phyloP scores from a whole-genome alignment of 2,888 invertebrate genomes.

The Ectemnius cavifrons region DNA sequence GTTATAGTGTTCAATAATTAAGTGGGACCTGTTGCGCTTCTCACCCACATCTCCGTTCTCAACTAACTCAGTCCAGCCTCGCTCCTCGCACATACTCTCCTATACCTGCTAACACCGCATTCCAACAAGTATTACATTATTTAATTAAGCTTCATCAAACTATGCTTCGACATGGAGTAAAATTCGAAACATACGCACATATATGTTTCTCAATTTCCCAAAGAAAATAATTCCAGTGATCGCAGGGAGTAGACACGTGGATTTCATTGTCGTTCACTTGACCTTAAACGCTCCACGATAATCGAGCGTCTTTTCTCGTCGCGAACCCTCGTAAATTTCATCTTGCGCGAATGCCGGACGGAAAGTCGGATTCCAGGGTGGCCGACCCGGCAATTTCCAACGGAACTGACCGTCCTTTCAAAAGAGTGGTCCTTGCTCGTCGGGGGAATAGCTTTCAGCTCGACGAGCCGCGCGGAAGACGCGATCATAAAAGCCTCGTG shows the following conservation, averaged over 20 bases:
- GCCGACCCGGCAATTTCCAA: constrained; percentile 21
- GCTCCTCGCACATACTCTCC: constrained; percentile 27
- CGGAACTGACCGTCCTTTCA: constrained; percentile 42
- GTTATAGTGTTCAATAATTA: constrained; percentile 76
- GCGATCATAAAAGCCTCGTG: constrained; percentile 3
- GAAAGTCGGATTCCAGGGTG: constrained; percentile 11
- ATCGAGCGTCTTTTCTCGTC: constrained; percentile 31
- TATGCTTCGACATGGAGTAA: too few species aligned
- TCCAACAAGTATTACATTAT: constrained; percentile 4
- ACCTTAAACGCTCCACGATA: constrained; percentile 46
- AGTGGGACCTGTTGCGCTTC: constrained; percentile 77
- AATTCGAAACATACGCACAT: too few species aligned
- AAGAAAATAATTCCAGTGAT: constrained; percentile 35
- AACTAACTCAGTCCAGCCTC: constrained; percentile 58
- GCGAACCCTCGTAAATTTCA: constrained; percentile 17
- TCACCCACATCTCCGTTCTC: constrained; percentile 62
- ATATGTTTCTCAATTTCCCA: constrained; percentile 30
- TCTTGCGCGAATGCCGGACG: constrained; percentile 43
- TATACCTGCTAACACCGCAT: constrained; percentile 8
- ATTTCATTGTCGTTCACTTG: constrained; percentile 31
- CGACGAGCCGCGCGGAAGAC: constrained; percentile 31
- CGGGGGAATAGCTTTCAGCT: constrained; percentile 26
- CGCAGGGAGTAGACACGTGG: constrained; percentile 9
- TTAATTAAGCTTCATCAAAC: constrained; percentile 61
- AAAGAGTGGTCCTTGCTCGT: constrained; percentile 24